Percentiles rank a stretch among this genome's conserved stretches.
Evolutionary conservation across 2,888 invertebrate species (phyloP).

Genomic region (Lapara coniferarum): DNA sequence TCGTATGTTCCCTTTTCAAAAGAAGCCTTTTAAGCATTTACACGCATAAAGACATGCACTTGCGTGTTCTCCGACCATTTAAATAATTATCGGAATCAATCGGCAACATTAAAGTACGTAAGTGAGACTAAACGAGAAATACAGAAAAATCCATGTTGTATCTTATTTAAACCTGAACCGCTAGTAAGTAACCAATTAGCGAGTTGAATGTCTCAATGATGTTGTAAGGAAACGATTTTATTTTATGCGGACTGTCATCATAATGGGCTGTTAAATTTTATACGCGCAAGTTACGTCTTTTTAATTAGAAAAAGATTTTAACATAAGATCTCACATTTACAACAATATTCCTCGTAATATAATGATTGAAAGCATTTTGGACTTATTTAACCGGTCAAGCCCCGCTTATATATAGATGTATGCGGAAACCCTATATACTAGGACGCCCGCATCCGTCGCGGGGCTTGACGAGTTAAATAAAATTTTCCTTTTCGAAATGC

Average conservation of each 20-base stretch:
- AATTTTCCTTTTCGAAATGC: neutral
- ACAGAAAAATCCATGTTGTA: slow-evolving; percentile 48
- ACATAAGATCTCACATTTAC: neutral
- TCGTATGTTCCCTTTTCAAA: slow-evolving; percentile 40
- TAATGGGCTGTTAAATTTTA: neutral
- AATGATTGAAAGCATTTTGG: neutral
- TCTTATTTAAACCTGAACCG: slow-evolving; percentile 55
- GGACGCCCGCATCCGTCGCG: too few relatives aligned
- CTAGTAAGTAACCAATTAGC: slow-evolving; percentile 72
- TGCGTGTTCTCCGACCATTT: slow-evolving; percentile 57
- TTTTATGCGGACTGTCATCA: slow-evolving; percentile 34
- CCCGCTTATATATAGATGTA: too few relatives aligned
- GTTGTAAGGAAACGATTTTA: slow-evolving; percentile 47
- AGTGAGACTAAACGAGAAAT: slow-evolving; percentile 46
- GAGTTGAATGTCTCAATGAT: slow-evolving; percentile 58
- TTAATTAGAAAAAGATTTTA: neutral
- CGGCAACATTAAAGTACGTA: slow-evolving; percentile 52
- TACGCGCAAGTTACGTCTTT: neutral
- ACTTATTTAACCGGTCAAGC: too few relatives aligned
- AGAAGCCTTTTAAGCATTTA: slow-evolving; percentile 43
- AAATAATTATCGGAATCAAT: slow-evolving; percentile 69
- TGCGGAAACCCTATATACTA: too few relatives aligned
- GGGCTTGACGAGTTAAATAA: too few relatives aligned
- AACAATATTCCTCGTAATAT: neutral
- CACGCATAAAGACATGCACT: slow-evolving; percentile 44